These are phyloP conservation scores for Drosophila pandora DNA, from an alignment of 1,140 invertebrate genomes.

Conservation along the genomic window DNA sequence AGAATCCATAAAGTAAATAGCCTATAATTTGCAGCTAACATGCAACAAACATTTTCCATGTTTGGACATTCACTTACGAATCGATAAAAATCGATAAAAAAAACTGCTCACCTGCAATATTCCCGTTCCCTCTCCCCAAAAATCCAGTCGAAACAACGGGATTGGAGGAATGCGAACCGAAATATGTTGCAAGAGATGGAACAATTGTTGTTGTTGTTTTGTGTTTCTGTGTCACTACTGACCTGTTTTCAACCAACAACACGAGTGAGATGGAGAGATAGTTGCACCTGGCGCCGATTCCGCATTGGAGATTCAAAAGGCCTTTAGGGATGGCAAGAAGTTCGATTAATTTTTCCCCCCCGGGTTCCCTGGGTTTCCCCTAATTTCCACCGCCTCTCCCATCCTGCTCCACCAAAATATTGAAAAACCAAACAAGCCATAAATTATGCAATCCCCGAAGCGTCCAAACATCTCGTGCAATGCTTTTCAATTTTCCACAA, in stretches of 20 bases:
- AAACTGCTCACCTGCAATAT: not conserved
- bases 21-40: constrained; percentile 4
- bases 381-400: not conserved
- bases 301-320: not conserved
- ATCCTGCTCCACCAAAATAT: constrained; percentile 3
- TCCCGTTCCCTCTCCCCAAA: not conserved
- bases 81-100: not conserved
- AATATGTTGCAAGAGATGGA: constrained; percentile 41
- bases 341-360: too few species aligned
- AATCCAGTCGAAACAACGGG: constrained; percentile 21
- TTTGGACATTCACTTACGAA: constrained; percentile 14
- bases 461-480: constrained; percentile 60
- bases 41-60: constrained; percentile 17
- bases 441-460: constrained; percentile 60
- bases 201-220: constrained; percentile 27
- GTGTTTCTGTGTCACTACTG: constrained; percentile 8
- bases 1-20: constrained; percentile 1
- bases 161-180: constrained; percentile 41
- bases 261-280: constrained; percentile 3
- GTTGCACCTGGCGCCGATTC: constrained; percentile 35
- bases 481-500: constrained; percentile 72
- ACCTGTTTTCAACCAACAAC: constrained; percentile 24
- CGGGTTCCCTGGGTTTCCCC: not conserved
- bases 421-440: constrained; percentile 9
- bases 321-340: not conserved